Evolutionary conservation across 1,140 invertebrate species (phyloP), one percentile per base, ranked within the genome.

Genomic region (Tetragonula clypearis): DNA sequence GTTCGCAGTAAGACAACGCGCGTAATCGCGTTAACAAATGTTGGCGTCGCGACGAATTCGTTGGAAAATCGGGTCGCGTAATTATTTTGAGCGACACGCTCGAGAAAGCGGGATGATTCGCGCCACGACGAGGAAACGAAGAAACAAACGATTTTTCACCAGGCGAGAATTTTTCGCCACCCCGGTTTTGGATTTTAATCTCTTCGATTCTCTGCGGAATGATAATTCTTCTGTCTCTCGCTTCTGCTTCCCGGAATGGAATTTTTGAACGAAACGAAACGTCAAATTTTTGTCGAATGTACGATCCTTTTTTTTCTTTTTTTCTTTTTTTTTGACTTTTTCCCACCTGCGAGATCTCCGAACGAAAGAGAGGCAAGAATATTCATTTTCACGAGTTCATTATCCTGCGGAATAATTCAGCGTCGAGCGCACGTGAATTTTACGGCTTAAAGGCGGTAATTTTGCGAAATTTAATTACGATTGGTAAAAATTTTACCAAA

Each of bases 11-110:
- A 62, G 55, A 74, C 60, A 65, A 73, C 71, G 19, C 55, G 53
- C 62, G 41, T 66, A 68, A 53, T 26, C n/a, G 79, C n/a, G 23
- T 80, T 58, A 80, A 81, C 79, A 72, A 56, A 55, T 79, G 30
- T 73, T 19, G 35, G 41, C 56, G 6, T 9, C 0, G 49, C 26
- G 21, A 23, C 26, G 15, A 73, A 73, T 2, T 49, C 6, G 41
- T 23, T 35, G 15, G 35, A 41, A 81, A 74, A 72, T 62, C 12
- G 60, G 60, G 60, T 62, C 60, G 60, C 21, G 11, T 11, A 81
- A 81, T 81, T 73, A 81, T 73, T 81, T 76, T 60, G 21, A 60
- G 53, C 30, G 26, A 49, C n/a, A 41, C 56, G 30, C 30, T 35
- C 30, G 19, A 23, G 56, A n/a, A 76, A 60, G 15, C 8, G 9